Base-by-base conservation (phyloP, 2,113 vertebrate genomes). In the Hemicordylus capensis region DNA sequence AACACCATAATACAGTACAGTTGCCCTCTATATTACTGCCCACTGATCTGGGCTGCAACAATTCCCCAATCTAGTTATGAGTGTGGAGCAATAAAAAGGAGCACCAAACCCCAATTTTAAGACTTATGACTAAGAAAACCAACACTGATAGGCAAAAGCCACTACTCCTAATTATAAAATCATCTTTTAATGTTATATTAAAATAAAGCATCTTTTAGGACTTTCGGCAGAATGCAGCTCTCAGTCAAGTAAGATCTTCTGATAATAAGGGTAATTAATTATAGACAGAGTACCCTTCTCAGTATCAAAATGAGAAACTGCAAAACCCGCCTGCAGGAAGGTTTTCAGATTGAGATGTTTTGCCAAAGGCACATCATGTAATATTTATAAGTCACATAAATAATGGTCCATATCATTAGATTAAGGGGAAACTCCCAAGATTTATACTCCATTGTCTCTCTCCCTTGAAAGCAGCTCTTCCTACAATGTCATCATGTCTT, bases 401-500 rank as follows among this genome's bases (percentile, higher is more conserved):
- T 85, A 31, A 85, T 2, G 0, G 10, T 59, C 72, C 76, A 73
- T 78, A 67, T 24, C 0, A 1, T 9, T 51, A 75, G 12, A 56
- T 3, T 10, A 37, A 86, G 51, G 3, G 0, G 8, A 83, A 81
- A 58, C 11, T 84, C 81, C 66, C 76, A n/a, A 24, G n/a, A 84
- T 58, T 61, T 66, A 86, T 19, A 34, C 26, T 74, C 42, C 76
- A 79, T 37, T 76, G 58, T 81, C 58, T 69, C 6, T 54, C 42
- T 76, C 73, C 26, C 74, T 61, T 61, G 74, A 82, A 77, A 72
- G 73, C 54, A 58, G 42, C 64, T 77, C 46, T 82, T 78, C 42
- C 80, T 61, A 83, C 66, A 77, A 83, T 83, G 63, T 76, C 42
- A 78, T 78, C n/a, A 51, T 61, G 56, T 31, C 64, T 72, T 80